Conservation (phyloP, 2,888 invertebrate genomes). For the Microdon myrmicae region DNA sequence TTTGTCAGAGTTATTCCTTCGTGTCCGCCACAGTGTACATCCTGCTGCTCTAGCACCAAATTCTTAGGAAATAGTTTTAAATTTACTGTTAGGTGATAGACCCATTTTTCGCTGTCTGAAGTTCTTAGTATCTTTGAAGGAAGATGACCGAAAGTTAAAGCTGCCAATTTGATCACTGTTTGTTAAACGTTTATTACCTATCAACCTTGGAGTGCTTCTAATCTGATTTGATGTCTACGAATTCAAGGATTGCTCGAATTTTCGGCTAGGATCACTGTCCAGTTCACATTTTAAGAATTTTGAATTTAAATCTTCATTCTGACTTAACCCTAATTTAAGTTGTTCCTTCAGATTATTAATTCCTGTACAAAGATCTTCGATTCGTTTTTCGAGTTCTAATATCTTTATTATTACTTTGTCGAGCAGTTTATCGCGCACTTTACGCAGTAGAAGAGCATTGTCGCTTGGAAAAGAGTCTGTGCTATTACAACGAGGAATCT, state of each 20-base stretch:
- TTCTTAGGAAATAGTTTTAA: constrained; percentile 13
- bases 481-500: constrained; percentile 63
- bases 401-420: constrained; percentile 78
- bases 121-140: constrained; percentile 11
- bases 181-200: neutral
- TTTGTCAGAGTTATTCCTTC: constrained; percentile 32
- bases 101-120: constrained; percentile 47
- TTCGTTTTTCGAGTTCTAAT: constrained; percentile 73
- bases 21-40: neutral
- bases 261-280: constrained; percentile 56
- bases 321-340: constrained; percentile 70
- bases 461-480: constrained; percentile 65
- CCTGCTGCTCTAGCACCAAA: constrained; percentile 7
- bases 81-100: constrained; percentile 30
- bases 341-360: constrained; percentile 73
- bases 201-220: constrained; percentile 14
- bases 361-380: constrained; percentile 71
- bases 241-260: constrained; percentile 9
- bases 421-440: constrained; percentile 80
- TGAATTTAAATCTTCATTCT: constrained; percentile 71
- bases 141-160: constrained; percentile 16
- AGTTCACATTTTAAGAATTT: constrained; percentile 66
- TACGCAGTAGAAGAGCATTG: constrained; percentile 73
- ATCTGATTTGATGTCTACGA: constrained; percentile 1
- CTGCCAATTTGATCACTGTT: constrained; percentile 11